Evolutionary conservation across 2,113 vertebrate genomes (phyloP).

Genomic region (Callipepla squamata): DNA sequence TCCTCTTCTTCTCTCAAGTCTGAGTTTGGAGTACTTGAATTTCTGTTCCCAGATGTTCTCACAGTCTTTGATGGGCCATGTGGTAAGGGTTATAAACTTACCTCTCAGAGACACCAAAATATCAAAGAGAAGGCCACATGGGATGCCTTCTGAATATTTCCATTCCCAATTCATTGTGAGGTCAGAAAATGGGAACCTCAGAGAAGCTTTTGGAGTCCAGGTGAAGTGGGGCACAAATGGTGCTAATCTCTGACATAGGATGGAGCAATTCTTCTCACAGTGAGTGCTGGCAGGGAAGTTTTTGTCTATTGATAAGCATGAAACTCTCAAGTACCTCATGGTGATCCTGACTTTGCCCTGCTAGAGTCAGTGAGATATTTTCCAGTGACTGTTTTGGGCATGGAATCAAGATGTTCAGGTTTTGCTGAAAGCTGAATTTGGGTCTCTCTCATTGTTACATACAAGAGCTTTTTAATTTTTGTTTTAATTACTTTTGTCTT

Average conservation of each 20-base stretch:
- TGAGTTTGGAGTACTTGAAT: background rate
- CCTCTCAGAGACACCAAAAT: background rate
- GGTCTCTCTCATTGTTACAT: background rate
- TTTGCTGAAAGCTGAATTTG: constrained; percentile 23
- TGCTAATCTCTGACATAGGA: constrained; percentile 14
- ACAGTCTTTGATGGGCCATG: background rate
- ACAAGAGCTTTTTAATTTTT: constrained; percentile 48
- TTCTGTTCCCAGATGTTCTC: background rate
- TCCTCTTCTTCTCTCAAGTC: background rate
- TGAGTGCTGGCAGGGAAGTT: background rate
- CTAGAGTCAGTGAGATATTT: background rate
- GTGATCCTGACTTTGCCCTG: background rate
- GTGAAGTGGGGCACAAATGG: background rate
- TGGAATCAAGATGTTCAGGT: background rate
- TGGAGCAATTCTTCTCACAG: background rate
- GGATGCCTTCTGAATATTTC: background rate
- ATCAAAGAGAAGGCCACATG: background rate
- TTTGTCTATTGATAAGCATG: background rate
- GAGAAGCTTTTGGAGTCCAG: background rate
- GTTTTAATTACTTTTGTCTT: constrained; percentile 63
- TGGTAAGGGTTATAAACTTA: background rate
- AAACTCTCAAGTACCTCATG: background rate
- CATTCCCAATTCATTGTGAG: background rate
- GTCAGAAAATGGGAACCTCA: background rate
- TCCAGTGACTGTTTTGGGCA: background rate